phyloP scores from a whole-genome alignment of 2,888 invertebrate genomes.

The Minunthozetes semirufus region DNA sequence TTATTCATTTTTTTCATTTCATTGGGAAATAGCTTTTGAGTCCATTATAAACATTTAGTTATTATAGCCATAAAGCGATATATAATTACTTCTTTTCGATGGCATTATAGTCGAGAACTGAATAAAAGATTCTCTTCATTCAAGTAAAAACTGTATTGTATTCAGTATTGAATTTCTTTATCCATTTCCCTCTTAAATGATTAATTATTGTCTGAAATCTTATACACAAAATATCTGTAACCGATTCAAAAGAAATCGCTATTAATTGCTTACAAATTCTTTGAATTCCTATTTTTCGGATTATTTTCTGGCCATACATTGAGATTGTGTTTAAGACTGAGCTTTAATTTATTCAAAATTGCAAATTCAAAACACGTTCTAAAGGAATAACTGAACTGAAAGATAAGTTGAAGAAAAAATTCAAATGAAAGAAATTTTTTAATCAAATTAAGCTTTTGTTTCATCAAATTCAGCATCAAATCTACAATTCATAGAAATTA shows the following conservation, averaged over 20 bases:
- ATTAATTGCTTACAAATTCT: too few species aligned
- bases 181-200: not conserved
- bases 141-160: not conserved
- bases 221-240: too few species aligned
- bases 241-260: too few species aligned
- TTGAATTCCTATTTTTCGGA: too few species aligned
- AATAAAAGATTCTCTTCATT: not conserved
- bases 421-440: not conserved
- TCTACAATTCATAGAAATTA: not conserved
- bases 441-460: conserved; percentile 12
- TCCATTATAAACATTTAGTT: not conserved
- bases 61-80: not conserved
- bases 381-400: not conserved
- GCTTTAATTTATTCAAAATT: not conserved
- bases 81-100: not conserved
- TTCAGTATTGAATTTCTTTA: not conserved
- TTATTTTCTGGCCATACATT: too few species aligned
- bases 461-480: not conserved
- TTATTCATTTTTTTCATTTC: not conserved
- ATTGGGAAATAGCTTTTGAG: not conserved
- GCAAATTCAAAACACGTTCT: not conserved
- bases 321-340: too few species aligned
- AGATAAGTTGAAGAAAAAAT: not conserved
- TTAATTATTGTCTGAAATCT: not conserved
- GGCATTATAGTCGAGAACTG: not conserved